A percentile compares a stretch with the other conserved stretches of the same genome.
Evolutionary conservation across 1,140 invertebrate species (phyloP).

Genomic region (Aphelenchoides besseyi): DNA sequence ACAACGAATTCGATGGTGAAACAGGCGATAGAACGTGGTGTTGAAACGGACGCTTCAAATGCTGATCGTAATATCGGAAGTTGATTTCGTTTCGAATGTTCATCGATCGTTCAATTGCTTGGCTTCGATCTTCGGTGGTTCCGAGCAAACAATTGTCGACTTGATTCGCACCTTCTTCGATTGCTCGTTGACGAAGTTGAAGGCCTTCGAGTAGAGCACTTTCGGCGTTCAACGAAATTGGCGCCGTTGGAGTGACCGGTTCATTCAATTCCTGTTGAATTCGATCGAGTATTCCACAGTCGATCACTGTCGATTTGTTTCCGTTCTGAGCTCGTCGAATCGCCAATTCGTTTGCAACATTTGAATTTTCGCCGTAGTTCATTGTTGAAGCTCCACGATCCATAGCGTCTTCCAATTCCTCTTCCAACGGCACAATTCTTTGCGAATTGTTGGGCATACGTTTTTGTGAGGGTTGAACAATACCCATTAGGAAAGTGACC

Average conservation of each 20-base stretch:
- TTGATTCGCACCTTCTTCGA: slow-evolving; percentile 5
- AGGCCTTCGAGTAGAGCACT: slow-evolving; percentile 21
- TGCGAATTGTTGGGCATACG: slow-evolving; percentile 3
- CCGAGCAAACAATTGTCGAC: slow-evolving; percentile 9
- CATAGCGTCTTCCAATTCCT: slow-evolving; percentile 4
- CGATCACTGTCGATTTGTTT: not conserved
- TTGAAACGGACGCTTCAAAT: not conserved
- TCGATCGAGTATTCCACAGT: slow-evolving; percentile 1
- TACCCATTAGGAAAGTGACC: slow-evolving; percentile 12
- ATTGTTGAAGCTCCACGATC: not conserved
- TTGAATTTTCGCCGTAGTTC: not conserved
- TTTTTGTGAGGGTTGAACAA: slow-evolving; percentile 14
- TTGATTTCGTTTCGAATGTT: not conserved
- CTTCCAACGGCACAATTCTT: slow-evolving; percentile 14
- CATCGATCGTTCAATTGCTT: slow-evolving; percentile 3
- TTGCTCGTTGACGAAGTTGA: slow-evolving; percentile 19
- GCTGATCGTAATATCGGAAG: not conserved
- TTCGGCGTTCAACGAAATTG: slow-evolving; percentile 7
- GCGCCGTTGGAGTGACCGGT: not conserved
- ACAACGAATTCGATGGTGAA: not conserved
- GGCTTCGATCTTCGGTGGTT: not conserved
- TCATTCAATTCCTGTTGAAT: slow-evolving; percentile 10
- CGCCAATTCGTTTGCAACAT: slow-evolving; percentile 1
- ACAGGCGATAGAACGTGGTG: not conserved
- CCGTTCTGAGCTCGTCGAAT: not conserved